phyloP scores from a whole-genome alignment of 2,797 vertebrate species.

The Anas bahamensis region DNA sequence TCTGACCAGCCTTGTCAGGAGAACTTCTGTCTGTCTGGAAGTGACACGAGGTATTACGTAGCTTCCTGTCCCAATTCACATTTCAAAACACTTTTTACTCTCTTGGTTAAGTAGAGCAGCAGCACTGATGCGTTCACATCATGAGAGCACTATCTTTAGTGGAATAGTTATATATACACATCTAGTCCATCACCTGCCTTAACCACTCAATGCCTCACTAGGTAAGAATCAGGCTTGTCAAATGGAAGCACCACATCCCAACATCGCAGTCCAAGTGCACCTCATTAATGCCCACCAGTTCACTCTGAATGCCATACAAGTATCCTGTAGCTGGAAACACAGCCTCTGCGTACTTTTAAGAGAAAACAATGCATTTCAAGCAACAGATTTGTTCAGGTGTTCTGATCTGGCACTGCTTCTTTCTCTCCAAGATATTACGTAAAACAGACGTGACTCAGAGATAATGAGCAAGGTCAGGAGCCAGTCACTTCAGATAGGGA shows the following conservation, averaged over 20 bases:
- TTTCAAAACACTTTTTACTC: background rate
- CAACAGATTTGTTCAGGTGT: background rate
- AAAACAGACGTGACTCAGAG: background rate
- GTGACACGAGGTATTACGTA: background rate
- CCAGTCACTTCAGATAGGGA: background rate
- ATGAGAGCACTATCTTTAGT: background rate
- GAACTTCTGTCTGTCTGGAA: background rate
- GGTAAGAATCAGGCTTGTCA: background rate
- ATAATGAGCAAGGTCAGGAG: background rate
- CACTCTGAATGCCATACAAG: background rate
- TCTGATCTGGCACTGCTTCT: background rate
- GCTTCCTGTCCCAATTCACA: background rate
- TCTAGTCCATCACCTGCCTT: background rate
- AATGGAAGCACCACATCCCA: background rate
- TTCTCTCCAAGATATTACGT: background rate
- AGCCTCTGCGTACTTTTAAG: background rate
- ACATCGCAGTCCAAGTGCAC: background rate
- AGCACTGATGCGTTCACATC: background rate
- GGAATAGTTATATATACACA: background rate
- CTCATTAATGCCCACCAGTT: background rate
- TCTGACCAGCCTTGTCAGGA: background rate
- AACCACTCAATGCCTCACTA: background rate
- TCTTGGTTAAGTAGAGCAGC: background rate
- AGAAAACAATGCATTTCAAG: background rate
- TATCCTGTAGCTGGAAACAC: background rate